Percentiles rank a stretch among this genome's conserved stretches.
phyloP scores from a whole-genome alignment of 2,113 vertebrate genomes.

The Eretmochelys imbricata region DNA sequence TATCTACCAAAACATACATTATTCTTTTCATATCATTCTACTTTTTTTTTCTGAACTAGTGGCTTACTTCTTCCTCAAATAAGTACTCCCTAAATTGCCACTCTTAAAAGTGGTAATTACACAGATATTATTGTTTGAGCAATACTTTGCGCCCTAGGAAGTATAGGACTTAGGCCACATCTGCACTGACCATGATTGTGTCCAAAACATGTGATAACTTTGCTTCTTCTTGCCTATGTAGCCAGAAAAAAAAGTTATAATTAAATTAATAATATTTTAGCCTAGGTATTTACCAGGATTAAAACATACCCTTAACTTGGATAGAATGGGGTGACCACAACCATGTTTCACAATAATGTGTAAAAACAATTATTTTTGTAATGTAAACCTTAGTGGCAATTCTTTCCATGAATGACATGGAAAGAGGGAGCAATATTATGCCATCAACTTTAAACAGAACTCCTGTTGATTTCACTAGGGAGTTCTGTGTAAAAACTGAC shows the following conservation, averaged over 20 bases:
- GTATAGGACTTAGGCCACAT: neutral
- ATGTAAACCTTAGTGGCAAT: neutral
- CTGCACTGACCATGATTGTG: neutral
- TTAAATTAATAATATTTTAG: neutral
- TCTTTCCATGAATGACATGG: neutral
- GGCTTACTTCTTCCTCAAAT: neutral
- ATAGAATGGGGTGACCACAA: neutral
- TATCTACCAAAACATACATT: too few relatives aligned
- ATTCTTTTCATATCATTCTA: too few relatives aligned
- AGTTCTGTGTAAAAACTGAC: neutral
- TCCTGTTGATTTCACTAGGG: neutral
- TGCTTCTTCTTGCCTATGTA: neutral
- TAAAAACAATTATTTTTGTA: neutral
- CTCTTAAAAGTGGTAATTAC: neutral
- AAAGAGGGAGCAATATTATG: neutral
- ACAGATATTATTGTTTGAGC: neutral
- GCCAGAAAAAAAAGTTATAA: neutral
- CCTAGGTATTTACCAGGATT: neutral
- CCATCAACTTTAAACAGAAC: neutral
- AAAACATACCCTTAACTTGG: neutral
- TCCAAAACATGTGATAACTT: neutral
- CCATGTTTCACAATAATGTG: neutral
- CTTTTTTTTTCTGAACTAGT: too few relatives aligned
- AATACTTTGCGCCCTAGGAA: neutral
- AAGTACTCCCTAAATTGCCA: neutral